Evolutionary conservation across 2,797 vertebrate genomes (phyloP), one percentile per base, ranked within the genome.

Genomic region (Glyptemys insculpta): DNA sequence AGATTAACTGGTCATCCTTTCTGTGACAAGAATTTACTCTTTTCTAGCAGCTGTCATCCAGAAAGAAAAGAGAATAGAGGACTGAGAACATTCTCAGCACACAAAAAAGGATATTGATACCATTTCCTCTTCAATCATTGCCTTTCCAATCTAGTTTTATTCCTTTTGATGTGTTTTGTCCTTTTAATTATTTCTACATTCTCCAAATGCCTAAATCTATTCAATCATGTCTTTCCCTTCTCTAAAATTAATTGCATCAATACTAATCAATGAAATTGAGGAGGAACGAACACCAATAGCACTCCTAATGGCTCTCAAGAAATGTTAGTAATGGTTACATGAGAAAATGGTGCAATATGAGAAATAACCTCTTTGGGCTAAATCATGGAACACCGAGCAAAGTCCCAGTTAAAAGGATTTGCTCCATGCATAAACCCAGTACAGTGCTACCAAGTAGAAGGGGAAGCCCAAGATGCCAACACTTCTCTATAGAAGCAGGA

Each of bases 141-240:
- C 37, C 34, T 19, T 49, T 81, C 56, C 5, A 52, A 29, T 88
- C 21, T 52, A 90, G 25, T 49, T 54, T 1, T 0, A 82, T 84
- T 86, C 87, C 53, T 50, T 0, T 81, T 52, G 25, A 47, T 78
- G 85, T 92, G 68, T 84, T 92, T 96, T 93, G 62, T 74, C 53
- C 50, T 88, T 80, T 23, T 72, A 88, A 12, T 93, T 94, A 82
- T 89, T 91, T 92, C 74, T 85, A 8, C 21, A 47, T 87, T 94
- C 83, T 65, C 15, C 44, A 91, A 88, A 91, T 68, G 19, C 37
- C 41, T 74, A 52, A 80, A 83, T 62, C 4, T 57, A 44, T 95
- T 95, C 50, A 85, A 81, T 62, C 68, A 87, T 44, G 3, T 87
- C 94, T 93, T 91, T 34, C 5, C 19, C 50, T 49, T 86, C 27